phyloP scores from a whole-genome alignment of 2,113 vertebrate species.

The Falcunculus frontatus region DNA sequence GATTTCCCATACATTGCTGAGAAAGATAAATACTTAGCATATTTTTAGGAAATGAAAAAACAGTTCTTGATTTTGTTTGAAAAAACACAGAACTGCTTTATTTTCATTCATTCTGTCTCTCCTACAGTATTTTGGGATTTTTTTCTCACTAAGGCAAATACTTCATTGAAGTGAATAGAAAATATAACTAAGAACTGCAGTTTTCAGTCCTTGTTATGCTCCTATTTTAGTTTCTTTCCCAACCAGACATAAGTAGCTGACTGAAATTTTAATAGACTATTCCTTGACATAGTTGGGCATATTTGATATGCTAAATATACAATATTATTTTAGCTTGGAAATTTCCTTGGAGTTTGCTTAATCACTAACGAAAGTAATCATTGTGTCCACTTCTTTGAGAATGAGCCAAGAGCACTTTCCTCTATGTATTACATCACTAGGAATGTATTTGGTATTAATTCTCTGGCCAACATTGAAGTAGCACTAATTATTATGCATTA shows the following conservation, averaged over 20 bases:
- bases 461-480: slow-evolving; percentile 25
- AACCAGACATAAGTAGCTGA: background rate
- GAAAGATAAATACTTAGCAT: background rate
- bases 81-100: background rate
- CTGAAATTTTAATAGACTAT: background rate
- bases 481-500: slow-evolving; percentile 36
- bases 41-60: background rate
- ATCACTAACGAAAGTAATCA: slow-evolving; percentile 38
- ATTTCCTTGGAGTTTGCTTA: slow-evolving; percentile 30
- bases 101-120: background rate
- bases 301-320: background rate
- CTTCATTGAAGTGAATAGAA: background rate
- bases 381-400: slow-evolving; percentile 32
- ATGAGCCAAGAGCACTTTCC: slow-evolving; percentile 46
- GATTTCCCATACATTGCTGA: background rate
- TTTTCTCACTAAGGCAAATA: background rate
- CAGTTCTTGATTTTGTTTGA: background rate
- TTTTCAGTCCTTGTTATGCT: background rate
- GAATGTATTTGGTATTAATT: slow-evolving; percentile 49
- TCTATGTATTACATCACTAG: slow-evolving; percentile 51
- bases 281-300: background rate
- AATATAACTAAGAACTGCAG: background rate
- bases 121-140: background rate
- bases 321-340: slow-evolving; percentile 48
- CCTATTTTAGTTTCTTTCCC: background rate